Base-by-base conservation (phyloP, 1,140 invertebrate genomes). In the Cotesia typhae region DNA sequence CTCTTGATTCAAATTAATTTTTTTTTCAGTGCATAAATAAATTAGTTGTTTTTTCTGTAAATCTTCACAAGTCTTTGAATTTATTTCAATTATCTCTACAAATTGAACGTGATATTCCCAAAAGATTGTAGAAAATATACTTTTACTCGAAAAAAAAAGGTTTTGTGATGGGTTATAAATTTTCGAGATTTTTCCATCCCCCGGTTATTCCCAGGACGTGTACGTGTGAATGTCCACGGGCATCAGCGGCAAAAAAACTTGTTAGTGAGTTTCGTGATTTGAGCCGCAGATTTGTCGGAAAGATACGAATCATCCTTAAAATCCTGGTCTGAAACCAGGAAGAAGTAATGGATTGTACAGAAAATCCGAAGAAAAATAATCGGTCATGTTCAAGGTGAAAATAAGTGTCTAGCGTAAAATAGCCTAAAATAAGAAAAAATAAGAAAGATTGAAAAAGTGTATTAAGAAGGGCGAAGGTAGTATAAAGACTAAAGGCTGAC, bases 291-390 rank as follows among this genome's bases (percentile, higher is more conserved):
- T 71, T 71, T 71, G 70, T 59, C 20, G 70, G 36, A 57, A 66
- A 64, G 61, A 66, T 52, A 57, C 61, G 35, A 65, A 71, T 71
- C 70, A 71, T 71, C 53, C 35, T 71, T 52, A 51, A 61, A 38
- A 20, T n/a, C 53, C 37, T 61, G 65, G 51, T 28, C 28, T 28
- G 28, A 67, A 35, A 17, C 17, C 36, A 20, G n/a, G 65, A 52
- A 55, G 53, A n/a, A 2, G 38, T 38, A 20, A 3, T 9, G 36
- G 61, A 4, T 7, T n/a, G 10, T 51, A 51, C 47, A 52, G 36
- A 4, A 9, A n/a, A 47, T 28, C n/a, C 37, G n/a, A 51, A 76
- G 70, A 78, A 80, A 47, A 9, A 47, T 76, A 74, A 75, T 75
- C 71, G 75, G 61, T 52, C 60, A 10, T n/a, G 38, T 64, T 61